Percentiles rank a stretch among this genome's conserved stretches.
phyloP scores from a whole-genome alignment of 1,140 invertebrate species.

The Bombus ignitus region DNA sequence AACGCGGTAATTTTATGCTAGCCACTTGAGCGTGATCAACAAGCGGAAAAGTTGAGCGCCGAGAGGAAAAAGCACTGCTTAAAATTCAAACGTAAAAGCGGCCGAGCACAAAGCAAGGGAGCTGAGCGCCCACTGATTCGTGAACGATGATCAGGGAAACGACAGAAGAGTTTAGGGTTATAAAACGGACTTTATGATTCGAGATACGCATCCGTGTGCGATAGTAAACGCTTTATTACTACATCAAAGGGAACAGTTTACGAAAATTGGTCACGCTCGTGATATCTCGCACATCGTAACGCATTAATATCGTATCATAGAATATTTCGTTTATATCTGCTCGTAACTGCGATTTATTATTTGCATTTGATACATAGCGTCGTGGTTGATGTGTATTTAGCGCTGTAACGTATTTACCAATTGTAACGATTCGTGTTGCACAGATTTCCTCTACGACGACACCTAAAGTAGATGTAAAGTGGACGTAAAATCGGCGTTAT shows the following conservation, averaged over 20 bases:
- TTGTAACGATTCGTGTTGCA: neutral
- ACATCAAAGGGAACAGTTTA: slow-evolving; percentile 36
- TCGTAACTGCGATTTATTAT: slow-evolving; percentile 25
- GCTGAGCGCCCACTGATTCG: slow-evolving; percentile 12
- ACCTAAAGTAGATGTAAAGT: neutral
- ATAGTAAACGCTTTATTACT: slow-evolving; percentile 46
- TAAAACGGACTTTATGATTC: slow-evolving; percentile 32
- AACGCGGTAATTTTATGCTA: slow-evolving; percentile 9
- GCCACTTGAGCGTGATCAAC: slow-evolving; percentile 35
- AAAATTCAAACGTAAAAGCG: slow-evolving; percentile 26
- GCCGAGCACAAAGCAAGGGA: neutral
- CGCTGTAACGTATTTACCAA: neutral
- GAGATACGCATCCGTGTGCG: neutral
- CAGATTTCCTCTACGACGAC: too few species aligned
- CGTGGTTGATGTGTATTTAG: neutral
- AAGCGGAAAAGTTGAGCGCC: slow-evolving; percentile 17
- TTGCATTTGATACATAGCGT: neutral
- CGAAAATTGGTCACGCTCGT: slow-evolving; percentile 27
- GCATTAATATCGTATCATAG: slow-evolving; percentile 30
- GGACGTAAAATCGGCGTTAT: neutral
- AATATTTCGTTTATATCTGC: slow-evolving; percentile 12
- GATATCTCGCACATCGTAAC: slow-evolving; percentile 33
- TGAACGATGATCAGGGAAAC: slow-evolving; percentile 39
- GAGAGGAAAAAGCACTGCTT: slow-evolving; percentile 5
- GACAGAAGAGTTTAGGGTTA: slow-evolving; percentile 11